Conservation (phyloP, 2,113 vertebrate species). For the Thymallus thymallus region DNA sequence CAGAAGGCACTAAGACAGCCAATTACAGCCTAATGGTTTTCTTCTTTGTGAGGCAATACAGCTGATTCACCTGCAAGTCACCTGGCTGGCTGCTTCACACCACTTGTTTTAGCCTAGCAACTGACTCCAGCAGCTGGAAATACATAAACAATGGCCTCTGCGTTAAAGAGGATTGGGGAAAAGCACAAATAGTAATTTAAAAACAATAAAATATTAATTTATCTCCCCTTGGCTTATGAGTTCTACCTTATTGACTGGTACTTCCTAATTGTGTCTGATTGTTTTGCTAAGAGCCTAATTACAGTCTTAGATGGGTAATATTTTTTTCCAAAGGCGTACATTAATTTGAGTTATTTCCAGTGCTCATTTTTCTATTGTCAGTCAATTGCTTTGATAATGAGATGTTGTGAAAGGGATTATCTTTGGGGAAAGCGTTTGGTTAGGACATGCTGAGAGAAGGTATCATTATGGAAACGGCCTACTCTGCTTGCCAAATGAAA, state of each 20-base stretch:
- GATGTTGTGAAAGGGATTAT: conserved; percentile 48
- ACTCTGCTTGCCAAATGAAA: conserved; percentile 45
- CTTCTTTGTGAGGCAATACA: conserved; percentile 24
- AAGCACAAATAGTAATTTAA: conserved; percentile 47
- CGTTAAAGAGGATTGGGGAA: not conserved
- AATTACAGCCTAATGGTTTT: conserved; percentile 44
- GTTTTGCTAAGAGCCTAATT: conserved; percentile 64
- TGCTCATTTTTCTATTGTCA: conserved; percentile 42
- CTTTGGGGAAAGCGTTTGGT: conserved; percentile 46
- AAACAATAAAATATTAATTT: conserved; percentile 50
- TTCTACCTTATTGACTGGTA: conserved; percentile 52
- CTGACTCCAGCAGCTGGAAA: conserved; percentile 17
- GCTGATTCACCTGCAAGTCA: conserved; percentile 50
- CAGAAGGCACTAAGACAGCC: conserved; percentile 31
- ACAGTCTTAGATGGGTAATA: conserved; percentile 51
- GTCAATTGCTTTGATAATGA: conserved; percentile 61
- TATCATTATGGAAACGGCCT: conserved; percentile 56
- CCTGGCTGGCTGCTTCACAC: conserved; percentile 30
- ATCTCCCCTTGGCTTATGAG: conserved; percentile 41
- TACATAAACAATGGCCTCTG: not conserved
- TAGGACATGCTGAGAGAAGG: conserved; percentile 47
- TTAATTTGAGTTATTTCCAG: conserved; percentile 59
- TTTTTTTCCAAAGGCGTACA: conserved; percentile 55
- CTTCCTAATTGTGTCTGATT: conserved; percentile 65
- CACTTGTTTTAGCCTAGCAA: not conserved